Conservation (phyloP, 2,888 invertebrate genomes). For the Eristalinus sepulchralis region DNA sequence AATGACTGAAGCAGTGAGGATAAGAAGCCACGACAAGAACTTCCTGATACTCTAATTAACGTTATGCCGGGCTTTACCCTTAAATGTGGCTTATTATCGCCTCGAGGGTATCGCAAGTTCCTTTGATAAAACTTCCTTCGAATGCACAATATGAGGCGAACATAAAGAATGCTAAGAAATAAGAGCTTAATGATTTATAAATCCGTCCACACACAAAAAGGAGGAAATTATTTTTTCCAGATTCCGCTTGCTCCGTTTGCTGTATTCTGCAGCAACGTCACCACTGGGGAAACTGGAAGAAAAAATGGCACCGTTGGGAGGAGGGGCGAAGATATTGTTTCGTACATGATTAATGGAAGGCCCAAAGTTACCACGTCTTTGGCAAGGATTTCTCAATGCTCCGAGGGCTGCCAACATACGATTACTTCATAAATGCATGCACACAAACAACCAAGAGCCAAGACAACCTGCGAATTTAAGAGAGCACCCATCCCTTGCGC, state of each 20-base stretch:
- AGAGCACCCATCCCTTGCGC: not conserved
- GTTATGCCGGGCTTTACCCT: constrained; percentile 55
- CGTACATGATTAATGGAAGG: constrained; percentile 66
- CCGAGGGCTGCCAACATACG: constrained; percentile 56
- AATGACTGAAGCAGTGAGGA: not conserved
- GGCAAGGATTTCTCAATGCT: constrained; percentile 53
- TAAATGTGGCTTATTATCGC: constrained; percentile 68
- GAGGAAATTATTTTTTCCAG: constrained; percentile 11
- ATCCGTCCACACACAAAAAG: constrained; percentile 31
- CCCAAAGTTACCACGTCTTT: constrained; percentile 57
- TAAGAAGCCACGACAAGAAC: constrained; percentile 38
- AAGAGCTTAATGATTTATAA: constrained; percentile 64
- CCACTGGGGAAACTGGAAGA: constrained; percentile 21
- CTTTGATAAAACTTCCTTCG: constrained; percentile 54
- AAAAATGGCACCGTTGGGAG: constrained; percentile 19
- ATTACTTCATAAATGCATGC: constrained; percentile 60
- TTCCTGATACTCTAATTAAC: constrained; percentile 65
- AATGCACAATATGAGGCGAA: constrained; percentile 21
- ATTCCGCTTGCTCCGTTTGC: not conserved
- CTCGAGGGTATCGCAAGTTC: constrained; percentile 36
- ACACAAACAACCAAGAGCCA: constrained; percentile 37
- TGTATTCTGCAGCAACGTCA: constrained; percentile 17
- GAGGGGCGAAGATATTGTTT: constrained; percentile 56
- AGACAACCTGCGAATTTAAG: constrained; percentile 25
- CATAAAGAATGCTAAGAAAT: constrained; percentile 50